Evolutionary conservation across 2,888 invertebrate genomes (phyloP), one percentile per base, ranked within the genome.

Genomic region (Drepanosiphum platanoidis): DNA sequence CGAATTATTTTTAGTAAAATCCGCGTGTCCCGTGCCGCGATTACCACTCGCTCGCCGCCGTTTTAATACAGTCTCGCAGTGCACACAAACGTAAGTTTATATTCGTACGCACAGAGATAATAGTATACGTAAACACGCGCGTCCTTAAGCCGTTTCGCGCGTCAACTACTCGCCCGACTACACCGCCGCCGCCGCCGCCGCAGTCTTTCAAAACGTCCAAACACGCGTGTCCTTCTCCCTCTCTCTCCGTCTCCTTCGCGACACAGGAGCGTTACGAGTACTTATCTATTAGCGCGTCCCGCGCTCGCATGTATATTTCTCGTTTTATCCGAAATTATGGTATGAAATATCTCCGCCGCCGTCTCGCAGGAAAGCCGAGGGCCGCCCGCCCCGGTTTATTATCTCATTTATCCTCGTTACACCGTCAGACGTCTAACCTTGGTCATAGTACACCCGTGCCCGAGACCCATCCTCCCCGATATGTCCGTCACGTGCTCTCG

Each of bases 321-420:
- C 22, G 30, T 66, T n/a, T 79, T 46, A 79, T 79, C 66, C 64
- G n/a, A 79, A 79, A 79, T 79, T 66, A 66, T 46, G 18, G 18
- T 18, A 46, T 18, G 18, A 18, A 46, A 46, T 46, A 46, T 46
- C 46, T 46, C 18, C 46, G 15, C 46, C 46, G 64, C 30, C 30
- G 30, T 9, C 64, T n/a, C 58, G 58, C 58, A 3, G 30, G 30
- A 27, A 9, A 8, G 18, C 3, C 58, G 22, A 3, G 58, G 22
- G 58, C 46, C 46, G 79, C n/a, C 13, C 64, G 13, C 66, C 42
- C 64, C n/a, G 79, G 68, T 68, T 79, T 79, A 68, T 79, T 68
- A 79, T 79, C 68, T 79, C 79, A 68, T 79, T 79, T 46, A 79
- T 79, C 66, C 79, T 68, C n/a, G 79, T 68, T 79, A 46, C 66